Conservation (phyloP, 2,113 vertebrate genomes). For the Leiothrix lutea region DNA sequence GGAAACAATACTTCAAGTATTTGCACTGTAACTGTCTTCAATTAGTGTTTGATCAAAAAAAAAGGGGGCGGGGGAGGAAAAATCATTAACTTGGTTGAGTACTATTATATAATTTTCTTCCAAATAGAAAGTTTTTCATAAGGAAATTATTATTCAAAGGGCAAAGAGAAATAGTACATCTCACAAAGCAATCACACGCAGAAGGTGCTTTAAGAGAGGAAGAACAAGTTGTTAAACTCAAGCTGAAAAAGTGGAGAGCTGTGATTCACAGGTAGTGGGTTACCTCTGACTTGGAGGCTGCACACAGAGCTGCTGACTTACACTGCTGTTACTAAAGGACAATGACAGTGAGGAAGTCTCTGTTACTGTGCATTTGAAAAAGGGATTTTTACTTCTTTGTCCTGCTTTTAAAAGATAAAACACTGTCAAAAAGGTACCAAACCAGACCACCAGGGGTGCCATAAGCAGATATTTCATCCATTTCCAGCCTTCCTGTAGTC, state of each 20-base stretch:
- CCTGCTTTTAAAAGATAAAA: background rate
- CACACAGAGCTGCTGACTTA: background rate
- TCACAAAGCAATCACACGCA: background rate
- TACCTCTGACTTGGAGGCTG: background rate
- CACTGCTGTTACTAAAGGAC: background rate
- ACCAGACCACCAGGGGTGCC: background rate
- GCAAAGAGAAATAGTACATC: background rate
- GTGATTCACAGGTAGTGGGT: background rate
- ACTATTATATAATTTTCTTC: background rate
- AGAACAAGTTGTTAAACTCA: background rate
- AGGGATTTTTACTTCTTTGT: background rate
- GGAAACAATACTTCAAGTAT: background rate
- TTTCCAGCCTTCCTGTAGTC: background rate
- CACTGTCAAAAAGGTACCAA: background rate
- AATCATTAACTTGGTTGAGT: background rate
- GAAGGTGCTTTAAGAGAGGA: background rate
- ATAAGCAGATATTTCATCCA: background rate
- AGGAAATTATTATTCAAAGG: background rate
- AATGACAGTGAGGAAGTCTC: background rate
- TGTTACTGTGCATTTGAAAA: background rate
- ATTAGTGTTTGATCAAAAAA: background rate
- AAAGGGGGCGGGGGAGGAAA: accelerated
- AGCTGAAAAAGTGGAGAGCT: background rate
- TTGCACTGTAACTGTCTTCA: background rate
- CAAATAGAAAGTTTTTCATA: background rate